These are phyloP conservation scores for Andrena praecox DNA, from an alignment of 2,888 invertebrate genomes.

Conservation along the genomic window DNA sequence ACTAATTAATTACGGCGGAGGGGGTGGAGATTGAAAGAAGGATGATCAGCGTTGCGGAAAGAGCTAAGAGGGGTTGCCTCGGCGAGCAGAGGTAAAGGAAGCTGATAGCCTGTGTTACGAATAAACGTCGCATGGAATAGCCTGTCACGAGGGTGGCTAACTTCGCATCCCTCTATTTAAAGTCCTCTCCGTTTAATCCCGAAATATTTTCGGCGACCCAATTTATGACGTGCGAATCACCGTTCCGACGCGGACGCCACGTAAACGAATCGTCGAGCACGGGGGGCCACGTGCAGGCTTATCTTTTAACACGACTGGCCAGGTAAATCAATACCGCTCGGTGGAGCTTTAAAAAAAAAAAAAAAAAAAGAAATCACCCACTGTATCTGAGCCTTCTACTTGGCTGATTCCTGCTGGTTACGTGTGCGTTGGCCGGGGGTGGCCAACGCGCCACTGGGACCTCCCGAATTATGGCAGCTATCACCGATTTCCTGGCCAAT, in stretches of 20 bases:
- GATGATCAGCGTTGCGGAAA: no score
- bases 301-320: conserved; percentile 66
- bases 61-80: background rate
- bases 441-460: conserved; percentile 58
- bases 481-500: conserved; percentile 40
- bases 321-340: conserved; percentile 65
- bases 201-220: conserved; percentile 38
- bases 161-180: background rate
- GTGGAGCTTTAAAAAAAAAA: conserved; percentile 51
- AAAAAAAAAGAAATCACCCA: background rate
- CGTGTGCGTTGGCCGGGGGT: conserved; percentile 27
- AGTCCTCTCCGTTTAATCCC: conserved; percentile 17
- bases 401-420: conserved; percentile 54
- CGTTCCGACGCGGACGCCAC: conserved; percentile 17
- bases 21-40: no score
- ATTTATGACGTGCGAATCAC: conserved; percentile 22
- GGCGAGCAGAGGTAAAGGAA: background rate
- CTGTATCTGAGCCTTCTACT: conserved; percentile 64
- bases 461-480: conserved; percentile 48
- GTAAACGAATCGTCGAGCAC: conserved; percentile 40
- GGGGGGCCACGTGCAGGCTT: conserved; percentile 48
- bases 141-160: background rate
- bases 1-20: no score
- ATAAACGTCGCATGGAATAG: background rate
- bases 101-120: background rate